Base-by-base conservation (phyloP, 2,113 vertebrate species). In the Orthonyx spaldingii region DNA sequence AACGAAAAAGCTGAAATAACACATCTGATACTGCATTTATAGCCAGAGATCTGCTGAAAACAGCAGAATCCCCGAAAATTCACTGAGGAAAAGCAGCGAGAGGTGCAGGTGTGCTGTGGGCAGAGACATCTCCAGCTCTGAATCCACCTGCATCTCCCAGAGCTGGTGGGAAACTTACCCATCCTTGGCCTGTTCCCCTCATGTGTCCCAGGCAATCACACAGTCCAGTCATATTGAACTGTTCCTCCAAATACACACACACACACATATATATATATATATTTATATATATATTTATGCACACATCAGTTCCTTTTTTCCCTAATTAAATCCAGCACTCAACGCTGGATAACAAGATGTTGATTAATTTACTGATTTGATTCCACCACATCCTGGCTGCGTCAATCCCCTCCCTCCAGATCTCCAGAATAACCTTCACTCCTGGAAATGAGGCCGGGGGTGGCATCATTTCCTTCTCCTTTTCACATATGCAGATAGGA, bases 361-460 rank as follows among this genome's bases (percentile, higher is more conserved):
- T 95, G 94, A 96, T 95, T 94, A 94, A 95, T 93, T 65, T 61
- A 52, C 84, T 96, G 93, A 96, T 89, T 87, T 79, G 87, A 94
- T 94, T 88, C 81, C 90, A 74, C 39, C 47, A 50, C 53, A 61
- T 64, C 87, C 78, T 78, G 44, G 77, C 78, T 84, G 69, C 15
- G 4, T 75, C 87, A 94, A n/a, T 88, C 70, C 76, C 94, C 90
- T 97, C 96, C 85, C 94, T 95, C 44, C 44, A 90, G 75, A 72
- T 92, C 92, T 93, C 86, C 85, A 69, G 90, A 83, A 32, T 57
- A 85, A 88, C 85, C 88, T 90, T 76, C 75, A 5, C n/a, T 75
- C 69, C 70, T 46, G 9, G 8, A 21, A 87, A 87, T 2, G 47
- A 86, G 84, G 57, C 53, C 24, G 3, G 22, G 63, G 71, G 23